Conservation (phyloP, 2,888 invertebrate genomes). For the Leuctra nigra region DNA sequence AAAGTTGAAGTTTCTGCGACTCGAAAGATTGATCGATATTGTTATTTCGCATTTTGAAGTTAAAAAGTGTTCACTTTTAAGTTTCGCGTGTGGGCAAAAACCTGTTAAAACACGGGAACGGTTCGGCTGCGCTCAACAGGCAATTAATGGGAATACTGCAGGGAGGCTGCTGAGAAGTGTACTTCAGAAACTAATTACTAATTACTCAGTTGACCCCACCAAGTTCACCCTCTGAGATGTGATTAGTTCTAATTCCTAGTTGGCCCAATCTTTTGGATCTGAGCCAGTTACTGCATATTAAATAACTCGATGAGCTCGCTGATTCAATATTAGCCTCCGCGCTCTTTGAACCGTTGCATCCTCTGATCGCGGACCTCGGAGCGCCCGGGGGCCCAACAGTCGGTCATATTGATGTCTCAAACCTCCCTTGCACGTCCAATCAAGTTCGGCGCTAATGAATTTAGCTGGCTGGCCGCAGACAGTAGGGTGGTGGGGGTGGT, state of each 20-base stretch:
- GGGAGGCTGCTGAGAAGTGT: too few relatives aligned
- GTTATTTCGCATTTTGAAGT: background rate
- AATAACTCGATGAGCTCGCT: background rate
- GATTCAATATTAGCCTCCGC: background rate
- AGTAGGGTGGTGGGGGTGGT: background rate
- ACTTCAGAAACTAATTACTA: too few relatives aligned
- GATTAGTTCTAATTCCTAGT: too few relatives aligned
- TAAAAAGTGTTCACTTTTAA: background rate
- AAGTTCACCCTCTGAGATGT: too few relatives aligned
- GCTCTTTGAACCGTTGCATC: background rate
- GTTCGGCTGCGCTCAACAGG: too few relatives aligned
- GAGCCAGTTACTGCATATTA: background rate
- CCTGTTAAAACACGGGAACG: too few relatives aligned
- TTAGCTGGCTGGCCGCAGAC: slow-evolving; percentile 17
- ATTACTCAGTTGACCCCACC: too few relatives aligned
- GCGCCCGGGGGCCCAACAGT: background rate
- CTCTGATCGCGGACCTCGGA: background rate
- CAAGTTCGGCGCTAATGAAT: slow-evolving; percentile 22
- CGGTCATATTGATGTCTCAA: slow-evolving; percentile 18
- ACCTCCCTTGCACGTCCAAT: slow-evolving; percentile 12
- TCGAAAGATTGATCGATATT: slow-evolving; percentile 3
- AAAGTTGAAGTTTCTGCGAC: background rate
- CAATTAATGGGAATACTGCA: too few relatives aligned
- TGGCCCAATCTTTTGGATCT: background rate
- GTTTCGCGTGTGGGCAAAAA: background rate